Evolutionary conservation across 2,797 vertebrate genomes (phyloP).

Genomic region (Enteromius fasciolatus): DNA sequence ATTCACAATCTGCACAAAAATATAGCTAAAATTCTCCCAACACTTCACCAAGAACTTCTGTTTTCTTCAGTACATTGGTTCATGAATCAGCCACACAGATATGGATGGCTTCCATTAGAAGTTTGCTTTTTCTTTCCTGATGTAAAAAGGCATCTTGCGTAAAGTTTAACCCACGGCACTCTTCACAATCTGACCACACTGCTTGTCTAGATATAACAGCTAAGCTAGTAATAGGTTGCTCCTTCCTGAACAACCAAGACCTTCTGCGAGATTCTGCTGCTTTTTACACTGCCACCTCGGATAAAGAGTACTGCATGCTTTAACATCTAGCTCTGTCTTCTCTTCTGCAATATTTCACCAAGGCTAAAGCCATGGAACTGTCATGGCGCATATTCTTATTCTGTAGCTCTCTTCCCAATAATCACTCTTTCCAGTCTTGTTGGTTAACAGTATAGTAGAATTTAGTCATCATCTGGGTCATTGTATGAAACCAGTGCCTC

Average conservation of each 20-base stretch:
- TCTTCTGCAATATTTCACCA: slow-evolving; percentile 19
- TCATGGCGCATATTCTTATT: slow-evolving; percentile 7
- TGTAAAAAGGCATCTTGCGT: slow-evolving; percentile 12
- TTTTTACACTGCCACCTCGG: not conserved
- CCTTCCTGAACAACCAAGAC: not conserved
- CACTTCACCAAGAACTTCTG: not conserved
- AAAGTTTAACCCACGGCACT: slow-evolving; percentile 47
- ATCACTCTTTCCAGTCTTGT: slow-evolving; percentile 10
- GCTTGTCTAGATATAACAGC: slow-evolving; percentile 35
- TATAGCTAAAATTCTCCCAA: not conserved
- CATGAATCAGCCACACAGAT: slow-evolving; percentile 48
- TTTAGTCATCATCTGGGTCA: not conserved
- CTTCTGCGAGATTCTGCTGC: slow-evolving; percentile 8
- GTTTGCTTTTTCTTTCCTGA: slow-evolving; percentile 45
- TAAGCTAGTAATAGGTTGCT: slow-evolving; percentile 21
- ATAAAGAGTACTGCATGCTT: slow-evolving; percentile 46
- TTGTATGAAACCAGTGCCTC: not conserved
- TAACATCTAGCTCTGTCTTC: slow-evolving; percentile 32
- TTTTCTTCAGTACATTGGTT: not conserved
- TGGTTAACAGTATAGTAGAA: not conserved
- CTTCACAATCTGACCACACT: slow-evolving; percentile 41
- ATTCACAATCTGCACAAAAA: not conserved
- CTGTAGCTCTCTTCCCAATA: slow-evolving; percentile 17
- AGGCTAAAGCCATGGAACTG: slow-evolving; percentile 19
- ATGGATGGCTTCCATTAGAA: slow-evolving; percentile 38